Percentiles rank a stretch among this genome's conserved stretches.
Evolutionary conservation across 2,888 invertebrate species (phyloP).

Genomic region (Malthinus flaveolus): DNA sequence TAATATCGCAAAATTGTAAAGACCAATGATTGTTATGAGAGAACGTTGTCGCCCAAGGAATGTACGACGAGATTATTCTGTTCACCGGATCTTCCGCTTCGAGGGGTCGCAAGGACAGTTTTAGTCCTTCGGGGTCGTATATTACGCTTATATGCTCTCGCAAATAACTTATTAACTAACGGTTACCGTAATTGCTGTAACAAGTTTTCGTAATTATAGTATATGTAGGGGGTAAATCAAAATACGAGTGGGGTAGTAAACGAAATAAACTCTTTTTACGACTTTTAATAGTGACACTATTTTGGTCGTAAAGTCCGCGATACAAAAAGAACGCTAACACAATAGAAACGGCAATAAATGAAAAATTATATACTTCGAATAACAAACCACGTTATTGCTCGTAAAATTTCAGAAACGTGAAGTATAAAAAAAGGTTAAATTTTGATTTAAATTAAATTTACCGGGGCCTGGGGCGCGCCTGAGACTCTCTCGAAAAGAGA

Average conservation of each 20-base stretch:
- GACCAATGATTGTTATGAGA: slow-evolving; percentile 16
- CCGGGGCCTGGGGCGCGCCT: no score
- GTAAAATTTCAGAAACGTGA: slow-evolving; percentile 19
- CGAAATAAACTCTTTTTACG: slow-evolving; percentile 36
- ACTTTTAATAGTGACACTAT: slow-evolving; percentile 38
- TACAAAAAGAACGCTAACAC: slow-evolving; percentile 36
- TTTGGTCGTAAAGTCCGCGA: slow-evolving; percentile 35
- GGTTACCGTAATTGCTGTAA: slow-evolving; percentile 22
- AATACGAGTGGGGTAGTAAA: neutral
- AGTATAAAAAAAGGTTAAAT: slow-evolving; percentile 8
- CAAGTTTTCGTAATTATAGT: slow-evolving; percentile 26
- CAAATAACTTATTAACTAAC: slow-evolving; percentile 28
- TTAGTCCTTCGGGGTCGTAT: slow-evolving; percentile 12
- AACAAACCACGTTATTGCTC: slow-evolving; percentile 13
- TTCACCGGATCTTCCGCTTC: slow-evolving; percentile 25
- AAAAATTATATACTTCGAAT: slow-evolving; percentile 36
- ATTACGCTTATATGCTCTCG: slow-evolving; percentile 22
- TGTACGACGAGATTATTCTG: slow-evolving; percentile 25
- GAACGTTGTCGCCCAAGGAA: slow-evolving; percentile 23
- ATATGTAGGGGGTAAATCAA: slow-evolving; percentile 5
- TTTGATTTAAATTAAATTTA: neutral
- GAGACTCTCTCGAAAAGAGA: no score
- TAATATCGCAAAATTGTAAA: slow-evolving; percentile 15
- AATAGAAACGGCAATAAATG: slow-evolving; percentile 37
- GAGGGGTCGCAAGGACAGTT: slow-evolving; percentile 13